These are phyloP conservation scores for Micrasema longulum DNA, from an alignment of 1,140 invertebrate species.

Conservation along the genomic window DNA sequence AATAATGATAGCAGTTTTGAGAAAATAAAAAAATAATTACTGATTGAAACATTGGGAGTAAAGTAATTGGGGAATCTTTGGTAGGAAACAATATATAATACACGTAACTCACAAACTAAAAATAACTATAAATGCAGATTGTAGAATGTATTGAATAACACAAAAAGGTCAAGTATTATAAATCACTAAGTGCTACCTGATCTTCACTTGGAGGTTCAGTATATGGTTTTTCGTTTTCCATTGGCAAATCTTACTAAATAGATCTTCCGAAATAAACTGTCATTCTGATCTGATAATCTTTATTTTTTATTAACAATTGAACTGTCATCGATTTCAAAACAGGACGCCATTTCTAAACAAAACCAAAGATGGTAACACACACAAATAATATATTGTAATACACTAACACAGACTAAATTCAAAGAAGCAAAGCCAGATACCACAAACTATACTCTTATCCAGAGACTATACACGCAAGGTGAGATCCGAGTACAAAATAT, in stretches of 20 bases:
- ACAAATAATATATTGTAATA: not conserved
- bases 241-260: not conserved
- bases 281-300: constrained; percentile 7
- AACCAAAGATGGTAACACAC: constrained; percentile 3
- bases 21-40: constrained; percentile 8
- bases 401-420: not conserved
- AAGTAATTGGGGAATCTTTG: constrained; percentile 29
- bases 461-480: not conserved
- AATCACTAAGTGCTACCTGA: constrained; percentile 16
- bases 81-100: constrained; percentile 44
- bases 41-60: constrained; percentile 19
- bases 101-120: constrained; percentile 48
- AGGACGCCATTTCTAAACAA: constrained; percentile 45
- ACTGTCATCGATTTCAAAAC: constrained; percentile 47
- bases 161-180: constrained; percentile 37
- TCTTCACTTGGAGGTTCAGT: not conserved
- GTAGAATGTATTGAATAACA: constrained; percentile 42
- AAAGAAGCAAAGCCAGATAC: not conserved
- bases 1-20: too few species aligned
- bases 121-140: constrained; percentile 51
- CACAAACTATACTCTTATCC: not conserved
- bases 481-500: too few species aligned
- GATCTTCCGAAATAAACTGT: too few species aligned
- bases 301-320: constrained; percentile 22
- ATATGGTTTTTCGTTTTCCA: constrained; percentile 8